phyloP scores from a whole-genome alignment of 2,888 invertebrate genomes.

The Amiota mariae region DNA sequence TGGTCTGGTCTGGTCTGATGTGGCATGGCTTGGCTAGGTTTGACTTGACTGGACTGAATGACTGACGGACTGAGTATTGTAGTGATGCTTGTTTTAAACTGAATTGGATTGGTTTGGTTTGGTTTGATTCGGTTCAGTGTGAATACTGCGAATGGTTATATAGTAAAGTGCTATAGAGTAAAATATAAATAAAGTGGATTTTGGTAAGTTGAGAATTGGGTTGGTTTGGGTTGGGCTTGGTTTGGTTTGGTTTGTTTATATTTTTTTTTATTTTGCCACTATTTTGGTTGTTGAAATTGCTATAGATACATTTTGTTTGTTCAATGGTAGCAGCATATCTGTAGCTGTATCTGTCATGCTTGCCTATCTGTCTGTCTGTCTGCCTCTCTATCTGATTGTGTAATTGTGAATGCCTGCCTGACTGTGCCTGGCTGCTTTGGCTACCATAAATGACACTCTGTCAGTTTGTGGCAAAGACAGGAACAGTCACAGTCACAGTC shows the following conservation, averaged over 20 bases:
- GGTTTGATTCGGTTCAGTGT: too few relatives aligned
- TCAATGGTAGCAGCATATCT: background rate
- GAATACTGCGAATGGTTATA: too few relatives aligned
- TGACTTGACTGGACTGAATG: too few relatives aligned
- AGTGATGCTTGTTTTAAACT: too few relatives aligned
- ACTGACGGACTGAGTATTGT: too few relatives aligned
- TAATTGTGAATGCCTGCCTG: background rate
- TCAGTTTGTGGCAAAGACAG: background rate
- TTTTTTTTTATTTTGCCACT: background rate
- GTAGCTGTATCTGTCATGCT: background rate
- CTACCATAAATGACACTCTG: too few relatives aligned
- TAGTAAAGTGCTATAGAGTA: too few relatives aligned
- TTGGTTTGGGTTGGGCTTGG: background rate
- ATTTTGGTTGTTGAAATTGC: background rate
- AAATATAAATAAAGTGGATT: too few relatives aligned
- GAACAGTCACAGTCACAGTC: slow-evolving; percentile 22
- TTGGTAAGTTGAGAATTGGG: background rate
- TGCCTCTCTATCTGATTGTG: background rate
- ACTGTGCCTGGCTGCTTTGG: too few relatives aligned
- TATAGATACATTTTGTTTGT: background rate
- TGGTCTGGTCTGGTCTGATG: too few relatives aligned
- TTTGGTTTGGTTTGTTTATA: background rate
- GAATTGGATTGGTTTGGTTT: too few relatives aligned
- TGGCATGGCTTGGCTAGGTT: too few relatives aligned
- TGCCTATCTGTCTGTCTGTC: background rate